Conservation (phyloP, 1,140 invertebrate genomes). For the Microplitis mediator region DNA sequence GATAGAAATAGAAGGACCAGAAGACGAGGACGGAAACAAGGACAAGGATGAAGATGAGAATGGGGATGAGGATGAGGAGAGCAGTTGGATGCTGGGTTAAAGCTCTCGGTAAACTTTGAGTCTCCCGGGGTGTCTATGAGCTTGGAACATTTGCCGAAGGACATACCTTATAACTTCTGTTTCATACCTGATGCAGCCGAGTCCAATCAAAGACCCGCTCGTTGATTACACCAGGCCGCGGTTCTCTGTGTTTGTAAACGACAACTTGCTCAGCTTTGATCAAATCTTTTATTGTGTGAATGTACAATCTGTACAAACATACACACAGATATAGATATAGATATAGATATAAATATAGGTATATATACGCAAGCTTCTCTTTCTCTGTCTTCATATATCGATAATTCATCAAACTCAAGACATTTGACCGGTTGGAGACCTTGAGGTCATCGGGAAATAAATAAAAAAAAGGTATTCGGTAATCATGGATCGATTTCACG, state of each 20-base stretch:
- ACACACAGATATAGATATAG: too few species aligned
- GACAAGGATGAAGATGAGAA: too few species aligned
- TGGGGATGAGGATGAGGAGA: neutral
- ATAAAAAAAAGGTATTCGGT: too few species aligned
- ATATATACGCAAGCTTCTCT: too few species aligned
- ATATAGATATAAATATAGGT: too few species aligned
- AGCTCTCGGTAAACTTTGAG: neutral
- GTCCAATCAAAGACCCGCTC: constrained; percentile 3
- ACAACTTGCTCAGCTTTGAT: neutral
- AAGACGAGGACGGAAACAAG: too few species aligned
- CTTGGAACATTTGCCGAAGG: neutral
- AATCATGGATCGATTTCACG: too few species aligned
- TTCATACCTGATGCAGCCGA: neutral
- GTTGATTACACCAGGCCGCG: neutral
- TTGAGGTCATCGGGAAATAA: too few species aligned
- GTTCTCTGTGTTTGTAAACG: neutral
- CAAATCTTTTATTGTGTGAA: neutral
- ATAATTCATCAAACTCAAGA: too few species aligned
- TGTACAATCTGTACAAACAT: neutral
- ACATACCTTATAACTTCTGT: constrained; percentile 11
- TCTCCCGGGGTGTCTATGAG: constrained; percentile 3
- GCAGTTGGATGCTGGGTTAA: neutral
- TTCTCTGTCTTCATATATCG: too few species aligned
- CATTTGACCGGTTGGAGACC: too few species aligned
- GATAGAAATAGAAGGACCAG: neutral